phyloP scores from a whole-genome alignment of 1,140 invertebrate species.

The Brachionus asplanchnoidis region DNA sequence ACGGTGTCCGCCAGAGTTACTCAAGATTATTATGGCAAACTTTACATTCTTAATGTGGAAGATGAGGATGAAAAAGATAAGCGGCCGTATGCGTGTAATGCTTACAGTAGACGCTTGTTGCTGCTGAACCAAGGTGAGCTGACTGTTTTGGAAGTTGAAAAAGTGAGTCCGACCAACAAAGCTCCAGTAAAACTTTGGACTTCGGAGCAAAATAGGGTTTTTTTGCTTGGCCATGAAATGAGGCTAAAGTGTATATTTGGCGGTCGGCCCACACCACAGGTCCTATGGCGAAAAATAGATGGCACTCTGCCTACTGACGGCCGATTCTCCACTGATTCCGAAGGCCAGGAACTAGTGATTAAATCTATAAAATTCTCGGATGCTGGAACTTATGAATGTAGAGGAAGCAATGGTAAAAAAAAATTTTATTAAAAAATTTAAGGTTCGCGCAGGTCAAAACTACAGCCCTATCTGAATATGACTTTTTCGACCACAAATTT shows the following conservation, averaged over 20 bases:
- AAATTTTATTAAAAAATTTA: neutral
- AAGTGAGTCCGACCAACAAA: slow-evolving; percentile 31
- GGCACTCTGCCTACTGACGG: slow-evolving; percentile 62
- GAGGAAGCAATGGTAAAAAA: slow-evolving; percentile 77
- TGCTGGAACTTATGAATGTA: slow-evolving; percentile 79
- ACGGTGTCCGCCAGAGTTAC: neutral
- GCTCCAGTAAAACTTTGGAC: slow-evolving; percentile 38
- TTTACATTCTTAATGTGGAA: slow-evolving; percentile 38
- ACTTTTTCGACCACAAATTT: too few relatives aligned
- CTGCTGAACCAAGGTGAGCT: slow-evolving; percentile 13
- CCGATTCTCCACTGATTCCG: slow-evolving; percentile 72
- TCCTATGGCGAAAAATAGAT: slow-evolving; percentile 72
- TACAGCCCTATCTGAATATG: too few relatives aligned
- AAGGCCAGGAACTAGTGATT: slow-evolving; percentile 80
- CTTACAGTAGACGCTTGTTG: neutral
- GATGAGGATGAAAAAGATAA: slow-evolving; percentile 42
- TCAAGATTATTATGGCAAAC: slow-evolving; percentile 41
- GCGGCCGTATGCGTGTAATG: slow-evolving; percentile 32
- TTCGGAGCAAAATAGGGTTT: slow-evolving; percentile 48
- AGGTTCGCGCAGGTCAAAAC: too few relatives aligned
- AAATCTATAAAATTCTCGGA: slow-evolving; percentile 77
- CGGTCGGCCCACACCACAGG: slow-evolving; percentile 59
- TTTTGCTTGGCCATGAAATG: slow-evolving; percentile 50
- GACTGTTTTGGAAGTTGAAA: slow-evolving; percentile 34
- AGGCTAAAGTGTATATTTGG: slow-evolving; percentile 42